These are phyloP conservation scores for Diceros bicornis DNA, from an alignment of 2,797 vertebrate genomes.

Conservation along the genomic window DNA sequence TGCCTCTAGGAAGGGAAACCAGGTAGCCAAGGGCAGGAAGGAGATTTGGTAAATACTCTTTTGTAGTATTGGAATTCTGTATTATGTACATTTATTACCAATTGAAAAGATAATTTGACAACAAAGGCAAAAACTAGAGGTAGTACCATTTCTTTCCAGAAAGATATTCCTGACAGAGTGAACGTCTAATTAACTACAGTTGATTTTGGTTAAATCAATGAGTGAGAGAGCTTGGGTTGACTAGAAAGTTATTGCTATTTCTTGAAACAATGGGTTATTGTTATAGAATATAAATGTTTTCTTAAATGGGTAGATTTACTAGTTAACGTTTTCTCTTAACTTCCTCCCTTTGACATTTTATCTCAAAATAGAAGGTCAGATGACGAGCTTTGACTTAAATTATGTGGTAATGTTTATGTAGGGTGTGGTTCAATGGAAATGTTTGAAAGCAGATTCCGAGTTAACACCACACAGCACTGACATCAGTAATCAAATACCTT, in stretches of 20 bases:
- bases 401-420: constrained; percentile 67
- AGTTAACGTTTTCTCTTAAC: constrained; percentile 58
- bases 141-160: neutral
- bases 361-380: constrained; percentile 40
- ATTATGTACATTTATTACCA: neutral
- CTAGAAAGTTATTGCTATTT: constrained; percentile 14
- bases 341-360: constrained; percentile 66
- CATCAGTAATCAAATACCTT: neutral
- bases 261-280: constrained; percentile 41
- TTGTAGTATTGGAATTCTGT: neutral
- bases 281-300: constrained; percentile 30
- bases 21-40: neutral
- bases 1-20: neutral
- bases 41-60: neutral
- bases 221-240: neutral
- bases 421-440: constrained; percentile 64
- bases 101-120: constrained; percentile 15
- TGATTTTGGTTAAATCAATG: neutral
- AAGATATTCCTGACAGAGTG: neutral
- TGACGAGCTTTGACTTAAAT: constrained; percentile 45
- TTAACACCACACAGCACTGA: neutral
- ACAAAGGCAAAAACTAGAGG: neutral
- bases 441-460: constrained; percentile 45
- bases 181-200: neutral
- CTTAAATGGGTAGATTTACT: constrained; percentile 25